Conservation (phyloP, 2,113 vertebrate genomes). For the Cynoglossus semilaevis region DNA sequence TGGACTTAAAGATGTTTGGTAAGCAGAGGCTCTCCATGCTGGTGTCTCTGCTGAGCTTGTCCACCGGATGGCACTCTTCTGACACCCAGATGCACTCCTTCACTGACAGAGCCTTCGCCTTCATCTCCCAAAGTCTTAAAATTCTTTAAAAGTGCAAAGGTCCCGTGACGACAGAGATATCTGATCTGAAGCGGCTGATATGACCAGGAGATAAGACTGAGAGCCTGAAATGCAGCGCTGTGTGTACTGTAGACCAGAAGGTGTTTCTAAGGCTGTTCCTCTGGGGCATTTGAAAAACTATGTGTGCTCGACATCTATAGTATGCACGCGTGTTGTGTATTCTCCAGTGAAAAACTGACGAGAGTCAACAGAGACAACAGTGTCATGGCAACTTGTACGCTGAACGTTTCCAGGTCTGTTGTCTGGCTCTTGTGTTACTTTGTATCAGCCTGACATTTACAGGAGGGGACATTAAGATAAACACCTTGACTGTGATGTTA, state of each 20-base stretch:
- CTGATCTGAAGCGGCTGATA: background rate
- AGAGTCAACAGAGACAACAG: constrained; percentile 52
- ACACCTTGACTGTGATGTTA: background rate
- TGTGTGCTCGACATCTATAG: background rate
- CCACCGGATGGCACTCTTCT: constrained; percentile 63
- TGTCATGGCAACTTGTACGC: constrained; percentile 51
- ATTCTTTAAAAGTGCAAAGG: background rate
- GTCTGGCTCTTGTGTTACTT: constrained; percentile 2
- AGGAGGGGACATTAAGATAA: background rate
- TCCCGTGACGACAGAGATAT: background rate
- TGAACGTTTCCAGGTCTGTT: constrained; percentile 2
- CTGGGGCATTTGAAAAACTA: background rate
- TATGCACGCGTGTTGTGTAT: constrained; percentile 4
- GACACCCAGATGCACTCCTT: constrained; percentile 60
- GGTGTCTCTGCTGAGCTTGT: constrained; percentile 15
- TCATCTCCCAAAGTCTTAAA: constrained; percentile 43
- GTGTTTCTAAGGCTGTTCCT: background rate
- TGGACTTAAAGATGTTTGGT: constrained; percentile 64
- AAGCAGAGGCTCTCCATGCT: constrained; percentile 45
- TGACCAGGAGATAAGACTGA: background rate
- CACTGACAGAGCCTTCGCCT: constrained; percentile 55
- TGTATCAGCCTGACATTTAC: background rate
- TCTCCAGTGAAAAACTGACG: constrained; percentile 36
- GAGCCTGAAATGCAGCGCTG: background rate
- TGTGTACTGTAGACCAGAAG: background rate